phyloP scores from a whole-genome alignment of 1,140 invertebrate species.

The Drosophila tani region DNA sequence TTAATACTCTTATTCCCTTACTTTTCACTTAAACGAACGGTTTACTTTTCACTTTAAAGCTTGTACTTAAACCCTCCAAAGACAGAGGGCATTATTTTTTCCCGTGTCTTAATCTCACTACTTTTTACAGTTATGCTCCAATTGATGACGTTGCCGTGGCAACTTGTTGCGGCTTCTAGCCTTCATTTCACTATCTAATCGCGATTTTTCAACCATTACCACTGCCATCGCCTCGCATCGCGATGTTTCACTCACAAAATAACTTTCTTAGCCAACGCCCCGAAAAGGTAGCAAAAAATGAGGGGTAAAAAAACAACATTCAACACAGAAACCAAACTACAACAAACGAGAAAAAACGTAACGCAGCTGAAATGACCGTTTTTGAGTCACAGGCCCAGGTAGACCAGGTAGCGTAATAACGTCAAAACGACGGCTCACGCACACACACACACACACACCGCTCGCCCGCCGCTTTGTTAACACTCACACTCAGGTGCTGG shows the following conservation, averaged over 20 bases:
- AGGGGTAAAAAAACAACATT: constrained; percentile 16
- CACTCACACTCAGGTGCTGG: constrained; percentile 46
- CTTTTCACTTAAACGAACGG: not conserved
- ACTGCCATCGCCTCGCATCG: not conserved
- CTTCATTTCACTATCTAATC: constrained; percentile 46
- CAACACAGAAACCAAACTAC: constrained; percentile 25
- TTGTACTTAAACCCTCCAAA: not conserved
- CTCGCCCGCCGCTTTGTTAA: constrained; percentile 60
- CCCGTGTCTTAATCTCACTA: constrained; percentile 62
- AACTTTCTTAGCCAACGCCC: constrained; percentile 79
- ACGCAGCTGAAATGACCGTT: constrained; percentile 78
- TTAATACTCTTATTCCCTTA: not conserved
- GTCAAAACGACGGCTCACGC: constrained; percentile 53
- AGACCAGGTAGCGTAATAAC: constrained; percentile 50
- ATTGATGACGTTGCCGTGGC: constrained; percentile 69
- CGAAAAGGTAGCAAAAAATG: constrained; percentile 45
- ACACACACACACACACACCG: constrained; percentile 23
- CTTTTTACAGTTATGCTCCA: constrained; percentile 74
- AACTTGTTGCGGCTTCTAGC: constrained; percentile 67
- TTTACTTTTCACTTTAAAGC: not conserved
- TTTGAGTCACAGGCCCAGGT: constrained; percentile 62
- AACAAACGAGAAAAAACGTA: constrained; percentile 60
- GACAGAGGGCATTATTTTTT: not conserved
- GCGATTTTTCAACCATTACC: constrained; percentile 31
- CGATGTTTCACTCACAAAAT: constrained; percentile 22